Evolutionary conservation across 2,888 invertebrate genomes (phyloP).

Genomic region (Macrosiphum euphorbiae): DNA sequence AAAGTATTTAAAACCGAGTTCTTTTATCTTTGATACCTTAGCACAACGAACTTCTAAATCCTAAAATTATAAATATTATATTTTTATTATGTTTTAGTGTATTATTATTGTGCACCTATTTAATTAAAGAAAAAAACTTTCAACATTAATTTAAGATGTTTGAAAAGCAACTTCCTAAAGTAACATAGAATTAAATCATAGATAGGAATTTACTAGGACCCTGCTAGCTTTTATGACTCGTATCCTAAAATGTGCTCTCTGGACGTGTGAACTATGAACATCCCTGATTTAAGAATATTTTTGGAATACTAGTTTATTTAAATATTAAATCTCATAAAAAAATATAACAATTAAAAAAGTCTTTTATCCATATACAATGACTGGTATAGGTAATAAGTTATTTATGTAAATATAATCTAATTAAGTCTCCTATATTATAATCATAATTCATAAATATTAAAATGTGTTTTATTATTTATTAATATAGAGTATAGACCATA

Average conservation of each 20-base stretch:
- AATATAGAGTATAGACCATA: background rate
- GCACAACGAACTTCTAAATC: constrained; percentile 51
- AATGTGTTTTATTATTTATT: background rate
- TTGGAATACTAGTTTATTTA: background rate
- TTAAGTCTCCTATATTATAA: too few relatives aligned
- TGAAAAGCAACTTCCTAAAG: background rate
- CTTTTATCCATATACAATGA: background rate
- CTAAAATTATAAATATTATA: constrained; percentile 29
- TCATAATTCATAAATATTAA: too few relatives aligned
- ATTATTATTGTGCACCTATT: background rate
- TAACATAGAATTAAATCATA: background rate
- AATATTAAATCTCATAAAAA: background rate
- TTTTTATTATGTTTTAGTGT: background rate
- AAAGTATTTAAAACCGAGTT: constrained; percentile 60
- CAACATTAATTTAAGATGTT: background rate
- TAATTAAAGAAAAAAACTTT: background rate
- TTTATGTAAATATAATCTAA: background rate
- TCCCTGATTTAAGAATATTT: background rate
- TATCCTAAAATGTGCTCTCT: background rate
- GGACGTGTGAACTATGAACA: background rate
- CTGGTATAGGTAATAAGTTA: background rate
- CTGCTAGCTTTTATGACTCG: background rate
- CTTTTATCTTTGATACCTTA: constrained; percentile 53
- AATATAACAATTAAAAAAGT: background rate
- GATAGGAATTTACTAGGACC: background rate